These are phyloP conservation scores for Drosophila engyochracea DNA, from an alignment of 2,888 invertebrate genomes.

Conservation along the genomic window DNA sequence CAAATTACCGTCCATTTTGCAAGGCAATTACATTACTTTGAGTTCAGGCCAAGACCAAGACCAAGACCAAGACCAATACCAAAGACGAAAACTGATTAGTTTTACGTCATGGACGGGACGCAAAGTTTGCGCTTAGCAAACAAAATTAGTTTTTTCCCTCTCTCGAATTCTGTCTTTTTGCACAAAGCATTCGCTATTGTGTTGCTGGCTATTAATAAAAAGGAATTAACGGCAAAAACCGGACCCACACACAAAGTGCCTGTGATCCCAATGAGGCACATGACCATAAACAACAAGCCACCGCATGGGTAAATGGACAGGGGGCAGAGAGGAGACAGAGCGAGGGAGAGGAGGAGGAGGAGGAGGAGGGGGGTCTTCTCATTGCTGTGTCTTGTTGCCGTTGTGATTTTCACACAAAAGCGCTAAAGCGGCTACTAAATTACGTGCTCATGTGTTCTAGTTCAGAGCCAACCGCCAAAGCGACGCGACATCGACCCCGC, in stretches of 20 bases:
- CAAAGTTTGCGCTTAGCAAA: slow-evolving; percentile 47
- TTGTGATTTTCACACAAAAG: slow-evolving; percentile 80
- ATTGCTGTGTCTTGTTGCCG: slow-evolving; percentile 56
- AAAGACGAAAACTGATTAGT: slow-evolving; percentile 65
- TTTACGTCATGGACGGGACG: slow-evolving; percentile 42
- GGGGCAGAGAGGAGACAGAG: no score
- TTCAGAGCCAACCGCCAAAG: slow-evolving; percentile 48
- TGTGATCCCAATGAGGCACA: slow-evolving; percentile 75
- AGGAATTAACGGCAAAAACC: slow-evolving; percentile 81
- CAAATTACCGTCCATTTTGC: slow-evolving; percentile 24
- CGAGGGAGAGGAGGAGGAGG: not conserved
- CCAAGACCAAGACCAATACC: slow-evolving; percentile 21
- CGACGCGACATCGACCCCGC: slow-evolving; percentile 28
- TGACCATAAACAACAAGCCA: slow-evolving; percentile 71
- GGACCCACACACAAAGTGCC: slow-evolving; percentile 62
- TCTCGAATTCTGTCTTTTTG: slow-evolving; percentile 29
- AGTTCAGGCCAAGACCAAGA: slow-evolving; percentile 26
- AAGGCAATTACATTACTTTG: slow-evolving; percentile 41
- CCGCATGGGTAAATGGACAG: slow-evolving; percentile 48
- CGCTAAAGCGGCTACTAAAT: slow-evolving; percentile 81
- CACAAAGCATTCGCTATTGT: slow-evolving; percentile 45
- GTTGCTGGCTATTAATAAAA: slow-evolving; percentile 75
- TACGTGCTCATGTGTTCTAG: slow-evolving; percentile 82
- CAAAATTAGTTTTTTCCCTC: slow-evolving; percentile 53
- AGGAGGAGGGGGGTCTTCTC: not conserved